These are phyloP conservation scores for Chiloscyllium plagiosum DNA, from an alignment of 2,113 vertebrate genomes.

Conservation along the genomic window DNA sequence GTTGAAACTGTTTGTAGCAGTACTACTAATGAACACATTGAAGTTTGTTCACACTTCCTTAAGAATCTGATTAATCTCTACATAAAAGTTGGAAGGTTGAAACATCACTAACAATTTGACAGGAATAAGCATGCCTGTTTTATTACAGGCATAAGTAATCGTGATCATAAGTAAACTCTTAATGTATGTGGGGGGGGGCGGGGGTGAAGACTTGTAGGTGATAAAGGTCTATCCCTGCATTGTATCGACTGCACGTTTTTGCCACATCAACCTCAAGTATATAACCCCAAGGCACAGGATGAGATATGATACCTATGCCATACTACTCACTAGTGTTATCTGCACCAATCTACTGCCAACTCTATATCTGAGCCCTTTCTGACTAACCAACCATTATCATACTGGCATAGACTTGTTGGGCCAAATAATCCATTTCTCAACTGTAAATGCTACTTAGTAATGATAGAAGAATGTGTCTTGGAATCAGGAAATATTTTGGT, in stretches of 20 bases:
- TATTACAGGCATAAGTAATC: neutral
- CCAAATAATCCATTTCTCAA: neutral
- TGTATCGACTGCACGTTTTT: neutral
- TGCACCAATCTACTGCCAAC: neutral
- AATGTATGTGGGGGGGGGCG: neutral
- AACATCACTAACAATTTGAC: neutral
- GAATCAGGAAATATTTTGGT: neutral
- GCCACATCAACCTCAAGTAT: neutral
- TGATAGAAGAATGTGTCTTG: neutral
- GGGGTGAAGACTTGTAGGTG: neutral
- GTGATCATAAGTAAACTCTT: neutral
- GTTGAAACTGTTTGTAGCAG: neutral
- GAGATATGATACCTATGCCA: neutral
- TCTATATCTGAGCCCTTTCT: neutral
- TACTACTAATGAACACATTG: neutral
- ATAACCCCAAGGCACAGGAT: neutral
- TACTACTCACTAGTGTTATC: neutral
- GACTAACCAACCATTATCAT: neutral
- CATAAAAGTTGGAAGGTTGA: neutral
- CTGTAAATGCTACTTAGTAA: neutral
- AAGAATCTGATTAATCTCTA: neutral
- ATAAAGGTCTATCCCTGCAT: neutral
- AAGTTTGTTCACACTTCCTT: neutral
- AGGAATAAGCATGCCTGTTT: neutral
- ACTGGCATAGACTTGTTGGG: neutral